Percentiles rank a stretch among this genome's conserved stretches.
Evolutionary conservation across 2,113 vertebrate species (phyloP).

Genomic region (Nibea coibor): DNA sequence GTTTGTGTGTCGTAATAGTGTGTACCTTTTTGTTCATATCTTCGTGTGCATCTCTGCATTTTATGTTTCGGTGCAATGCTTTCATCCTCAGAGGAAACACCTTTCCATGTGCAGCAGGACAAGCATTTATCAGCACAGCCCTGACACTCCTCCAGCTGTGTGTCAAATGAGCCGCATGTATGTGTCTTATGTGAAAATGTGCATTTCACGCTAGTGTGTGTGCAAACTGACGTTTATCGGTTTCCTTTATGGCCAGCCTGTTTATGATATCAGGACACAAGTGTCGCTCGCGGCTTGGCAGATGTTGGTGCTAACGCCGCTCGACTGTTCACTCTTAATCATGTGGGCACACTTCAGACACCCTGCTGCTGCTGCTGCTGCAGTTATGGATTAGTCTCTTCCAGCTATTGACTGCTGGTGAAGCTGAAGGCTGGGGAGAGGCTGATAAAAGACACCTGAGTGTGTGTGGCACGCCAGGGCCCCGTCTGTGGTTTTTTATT

Average conservation of each 20-base stretch:
- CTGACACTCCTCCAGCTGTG: slow-evolving; percentile 61
- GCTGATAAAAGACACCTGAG: slow-evolving; percentile 74
- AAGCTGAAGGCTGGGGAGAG: slow-evolving; percentile 63
- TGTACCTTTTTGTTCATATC: not conserved
- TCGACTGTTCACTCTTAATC: slow-evolving; percentile 71
- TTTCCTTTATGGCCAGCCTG: slow-evolving; percentile 33
- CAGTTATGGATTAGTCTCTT: slow-evolving; percentile 77
- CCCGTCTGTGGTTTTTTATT: slow-evolving; percentile 63
- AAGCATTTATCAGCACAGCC: slow-evolving; percentile 58
- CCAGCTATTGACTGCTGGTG: slow-evolving; percentile 71
- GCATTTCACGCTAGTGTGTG: slow-evolving; percentile 14
- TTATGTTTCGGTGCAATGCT: not conserved
- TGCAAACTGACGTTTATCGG: slow-evolving; percentile 42
- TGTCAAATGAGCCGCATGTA: slow-evolving; percentile 57
- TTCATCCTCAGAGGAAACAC: slow-evolving; percentile 15
- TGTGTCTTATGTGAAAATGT: slow-evolving; percentile 32
- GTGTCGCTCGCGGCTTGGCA: slow-evolving; percentile 56
- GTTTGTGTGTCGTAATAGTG: not conserved
- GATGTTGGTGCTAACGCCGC: slow-evolving; percentile 63
- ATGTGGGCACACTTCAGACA: slow-evolving; percentile 58
- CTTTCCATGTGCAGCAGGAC: slow-evolving; percentile 39
- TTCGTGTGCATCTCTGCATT: not conserved
- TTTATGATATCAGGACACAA: slow-evolving; percentile 46
- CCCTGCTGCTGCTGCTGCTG: slow-evolving; percentile 58
- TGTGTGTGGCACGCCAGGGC: slow-evolving; percentile 52